phyloP scores from a whole-genome alignment of 2,888 invertebrate species.

The Sussaba pulchella region DNA sequence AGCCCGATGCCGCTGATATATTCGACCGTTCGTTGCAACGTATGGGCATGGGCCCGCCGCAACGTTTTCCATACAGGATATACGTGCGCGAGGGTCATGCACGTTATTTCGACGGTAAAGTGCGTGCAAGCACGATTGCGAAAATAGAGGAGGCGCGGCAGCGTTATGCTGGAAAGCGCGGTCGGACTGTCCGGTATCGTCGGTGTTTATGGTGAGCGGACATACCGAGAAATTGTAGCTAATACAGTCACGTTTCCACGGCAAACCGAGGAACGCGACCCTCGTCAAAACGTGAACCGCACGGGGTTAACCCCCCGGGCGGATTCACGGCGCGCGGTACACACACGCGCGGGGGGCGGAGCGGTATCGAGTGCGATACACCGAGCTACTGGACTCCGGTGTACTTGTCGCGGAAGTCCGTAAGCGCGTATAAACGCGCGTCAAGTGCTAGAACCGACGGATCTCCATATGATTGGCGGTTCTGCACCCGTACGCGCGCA shows the following conservation, averaged over 20 bases:
- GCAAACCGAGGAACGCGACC: conserved; percentile 1
- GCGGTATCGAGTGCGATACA: background rate
- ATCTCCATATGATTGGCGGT: conserved; percentile 34
- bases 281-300: background rate
- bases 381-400: too few relatives aligned
- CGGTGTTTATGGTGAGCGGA: background rate
- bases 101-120: background rate
- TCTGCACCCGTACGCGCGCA: background rate
- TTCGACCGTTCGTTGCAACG: too few relatives aligned
- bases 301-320: background rate
- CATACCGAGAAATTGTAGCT: conserved; percentile 15
- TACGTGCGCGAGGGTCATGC: background rate
- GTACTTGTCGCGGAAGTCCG: background rate
- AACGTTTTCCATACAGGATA: background rate
- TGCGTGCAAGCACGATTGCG: conserved; percentile 1
- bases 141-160: background rate
- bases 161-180: background rate
- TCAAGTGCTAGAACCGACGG: conserved; percentile 17
- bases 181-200: background rate
- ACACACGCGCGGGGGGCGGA: too few relatives aligned
- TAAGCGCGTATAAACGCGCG: conserved; percentile 6
- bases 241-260: background rate
- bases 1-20: too few relatives aligned
- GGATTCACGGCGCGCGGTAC: background rate
- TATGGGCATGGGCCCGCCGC: too few relatives aligned